Evolutionary conservation across 2,797 vertebrate species (phyloP), one percentile per base, ranked within the genome.

Genomic region (Clarias fuscus): DNA sequence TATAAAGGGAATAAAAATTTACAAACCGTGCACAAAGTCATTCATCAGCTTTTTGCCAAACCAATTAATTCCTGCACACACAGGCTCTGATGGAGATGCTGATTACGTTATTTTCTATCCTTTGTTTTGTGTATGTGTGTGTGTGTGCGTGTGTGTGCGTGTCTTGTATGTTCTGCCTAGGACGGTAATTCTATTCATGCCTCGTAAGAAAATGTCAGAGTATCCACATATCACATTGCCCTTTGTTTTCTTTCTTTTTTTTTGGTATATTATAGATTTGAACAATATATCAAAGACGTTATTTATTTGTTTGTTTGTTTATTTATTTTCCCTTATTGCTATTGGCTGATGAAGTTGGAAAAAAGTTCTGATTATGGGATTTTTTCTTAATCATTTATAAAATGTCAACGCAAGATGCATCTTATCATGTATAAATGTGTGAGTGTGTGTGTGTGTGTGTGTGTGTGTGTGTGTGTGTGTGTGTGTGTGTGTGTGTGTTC

Each of bases 1-100:
- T 84, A 85, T 86, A 88, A 88, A 87, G 86, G 83, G 79, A 81
- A 84, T 86, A 86, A 82, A 89, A 87, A 90, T 72, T 59, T 58
- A 83, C 78, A 68, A 75, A 62, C 77, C 5, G 22, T 15, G 13
- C 75, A 89, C 33, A 84, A 89, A 85, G 65, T 85, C 81, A 67
- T 90, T 89, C 82, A 89, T 90, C 88, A 88, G 88, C 80, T 85
- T 85, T 80, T 84, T 62, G 61, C 81, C 85, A 89, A 89, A 85
- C 65, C 64, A 88, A 90, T 90, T 90, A 90, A 90, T 89, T 75
- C n/a, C 56, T 62, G 64, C 73, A 84, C 87, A 84, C 87, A 83
- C 89, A 84, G 70, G 78, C 84, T 87, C 72, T 79, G 86, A 90
- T 87, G 77, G 84, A 90, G 84, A 84, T 84, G 58, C 4, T 20